Evolutionary conservation across 2,113 vertebrate genomes (phyloP).

Genomic region (Thymallus thymallus): DNA sequence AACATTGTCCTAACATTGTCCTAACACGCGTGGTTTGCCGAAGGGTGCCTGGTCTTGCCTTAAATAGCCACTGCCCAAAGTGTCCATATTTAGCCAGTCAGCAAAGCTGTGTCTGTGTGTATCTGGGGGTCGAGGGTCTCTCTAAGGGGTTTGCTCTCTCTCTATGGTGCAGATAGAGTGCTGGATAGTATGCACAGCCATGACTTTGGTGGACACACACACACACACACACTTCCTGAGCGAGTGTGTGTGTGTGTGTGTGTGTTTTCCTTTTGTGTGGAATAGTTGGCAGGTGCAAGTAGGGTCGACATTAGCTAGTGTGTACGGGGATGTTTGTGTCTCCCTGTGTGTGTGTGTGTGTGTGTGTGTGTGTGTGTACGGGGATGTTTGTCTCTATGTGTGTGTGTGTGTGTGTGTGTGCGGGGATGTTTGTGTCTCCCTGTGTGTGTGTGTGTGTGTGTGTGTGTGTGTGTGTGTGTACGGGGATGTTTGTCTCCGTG

Average conservation of each 20-base stretch:
- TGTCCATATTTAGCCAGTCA: conserved; percentile 23
- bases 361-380: conserved; percentile 8
- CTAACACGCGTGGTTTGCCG: neutral
- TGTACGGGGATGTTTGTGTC: conserved; percentile 9
- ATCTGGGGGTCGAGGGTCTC: neutral
- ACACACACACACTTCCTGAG: conserved; percentile 8
- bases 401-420: neutral
- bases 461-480: conserved; percentile 4
- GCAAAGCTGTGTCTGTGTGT: conserved; percentile 18
- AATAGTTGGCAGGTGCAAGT: neutral
- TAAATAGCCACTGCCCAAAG: conserved; percentile 8
- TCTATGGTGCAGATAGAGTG: conserved; percentile 19
- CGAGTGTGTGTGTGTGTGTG: neutral
- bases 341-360: neutral
- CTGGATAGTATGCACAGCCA: conserved; percentile 21
- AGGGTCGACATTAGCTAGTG: conserved; percentile 11
- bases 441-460: conserved; percentile 1
- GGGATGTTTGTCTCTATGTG: neutral
- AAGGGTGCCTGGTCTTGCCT: neutral
- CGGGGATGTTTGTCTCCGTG: neutral
- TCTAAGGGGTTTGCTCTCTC: conserved; percentile 38
- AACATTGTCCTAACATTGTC: no score
- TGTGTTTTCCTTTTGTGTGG: neutral
- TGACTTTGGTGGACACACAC: conserved; percentile 27
- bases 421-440: neutral